Base-by-base conservation (phyloP, 2,888 invertebrate species). In the Leptinotarsa rubiginosa region DNA sequence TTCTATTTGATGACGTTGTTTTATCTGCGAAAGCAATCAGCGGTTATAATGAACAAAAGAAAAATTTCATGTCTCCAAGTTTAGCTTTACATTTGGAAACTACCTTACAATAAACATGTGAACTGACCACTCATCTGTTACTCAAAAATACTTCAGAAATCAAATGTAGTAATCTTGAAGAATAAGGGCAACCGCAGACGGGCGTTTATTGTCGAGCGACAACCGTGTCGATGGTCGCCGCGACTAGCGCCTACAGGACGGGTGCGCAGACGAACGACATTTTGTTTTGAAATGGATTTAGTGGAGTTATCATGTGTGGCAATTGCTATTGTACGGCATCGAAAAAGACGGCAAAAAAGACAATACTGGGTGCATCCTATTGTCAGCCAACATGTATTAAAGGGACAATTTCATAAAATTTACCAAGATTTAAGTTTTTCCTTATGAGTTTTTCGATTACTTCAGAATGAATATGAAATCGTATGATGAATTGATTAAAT, bases 121-220 rank as follows among this genome's bases (percentile, higher is more conserved):
- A 25, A 3, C 25, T 25, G 4, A 25, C 25, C 25, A 5, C 25
- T 25, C 70, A 73, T 15, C 22, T 73, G 16, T 18, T 75, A 13
- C 49, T 74, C 13, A 74, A 75, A 74, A 62, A 76, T 56, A 49
- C 31, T n/a, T 41, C 59, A 52, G 50, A 52, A 18, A n/a, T 80
- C n/a, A n/a, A 47, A 47, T 70, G 65, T 52, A 20, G 7, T 67
- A 64, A 79, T n/a, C n/a, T n/a, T n/a, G n/a, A n/a, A n/a, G 20
- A 20, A 20, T 20, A 20, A 20, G 20, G 20, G 25, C 25, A 0
- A 5, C 25, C 5, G 25, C 25, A 25, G 25, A 25, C 25, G 25
- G 25, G 5, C 25, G 25, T 25, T 25, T 25, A 25, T 25, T 25
- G 4, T 25, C 25, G 4, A 25, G 25, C 25, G 25, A 25, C 25